Base-by-base conservation (phyloP, 2,797 vertebrate genomes). In the Lepilemur ruficaudatus region DNA sequence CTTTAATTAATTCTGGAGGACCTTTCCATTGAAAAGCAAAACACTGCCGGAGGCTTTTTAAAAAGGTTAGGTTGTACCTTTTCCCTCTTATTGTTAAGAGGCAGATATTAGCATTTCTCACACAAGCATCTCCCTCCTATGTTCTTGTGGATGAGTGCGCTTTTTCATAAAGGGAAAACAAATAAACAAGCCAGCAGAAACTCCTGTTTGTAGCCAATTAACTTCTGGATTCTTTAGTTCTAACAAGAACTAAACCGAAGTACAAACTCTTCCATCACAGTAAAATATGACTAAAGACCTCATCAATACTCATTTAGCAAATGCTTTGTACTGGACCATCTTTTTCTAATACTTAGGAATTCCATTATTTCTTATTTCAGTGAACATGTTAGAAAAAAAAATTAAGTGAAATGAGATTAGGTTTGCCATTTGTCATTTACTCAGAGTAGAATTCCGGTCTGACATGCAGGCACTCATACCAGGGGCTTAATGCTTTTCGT, bases 1-100 rank as follows among this genome's bases (percentile, higher is more conserved):
- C 95, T 98, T 98, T 97, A 98, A 98, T 98, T 98, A 98, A 98
- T 98, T 97, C 96, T 94, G 95, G 91, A 94, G 65, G 96, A 98
- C 98, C 97, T 98, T 98, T 98, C 91, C 95, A 95, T 91, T 98
- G 97, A 97, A 98, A 98, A 98, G 87, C 88, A 98, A 98, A 98
- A 97, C 96, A 96, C 28, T 97, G 96, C 93, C 96, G 10, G 32
- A 93, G 97, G 97, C 94, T 97, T 48, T 97, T 97, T 89, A 93
- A 89, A 98, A 98, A 98, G 97, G 95, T 98, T 98, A 98, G 97
- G n/a, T 22, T 92, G 70, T 97, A 98, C 95, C 78, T 98, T 98
- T 97, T 96, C 72, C 79, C 38, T 97, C 93, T 95, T 88, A 61
- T 28, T 93, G 46, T 97, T 97, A 90, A 17, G 76, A 97, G 78